Evolutionary conservation across 2,797 vertebrate species (phyloP), one percentile per base, ranked within the genome.

Genomic region (Karalla daura): DNA sequence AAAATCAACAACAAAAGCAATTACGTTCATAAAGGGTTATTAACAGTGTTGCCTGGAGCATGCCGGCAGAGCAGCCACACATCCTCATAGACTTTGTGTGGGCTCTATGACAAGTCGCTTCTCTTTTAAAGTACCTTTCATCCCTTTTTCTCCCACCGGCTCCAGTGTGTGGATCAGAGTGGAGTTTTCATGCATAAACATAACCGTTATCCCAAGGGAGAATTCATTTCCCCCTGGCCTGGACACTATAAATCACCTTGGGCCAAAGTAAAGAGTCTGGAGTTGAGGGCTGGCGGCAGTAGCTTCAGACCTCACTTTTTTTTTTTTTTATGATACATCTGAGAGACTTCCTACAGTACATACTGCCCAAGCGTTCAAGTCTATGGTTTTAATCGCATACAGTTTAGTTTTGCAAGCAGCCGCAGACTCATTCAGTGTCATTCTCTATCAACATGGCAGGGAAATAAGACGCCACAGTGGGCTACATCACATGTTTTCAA

Each of bases 211-310:
- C 80, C 74, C 69, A 58, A 43, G 52, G 72, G 75, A 72, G 49
- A 47, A 67, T 68, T 81, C 56, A 78, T 87, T 87, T 84, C 80
- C 74, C n/a, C 68, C 68, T 58, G 70, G 80, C 53, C 60, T 70
- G 85, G 80, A 85, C 85, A 74, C 77, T 67, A 72, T 74, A 70
- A 85, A 86, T 86, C 72, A 84, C 77, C 77, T 63, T 44, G 73
- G 64, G 85, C 87, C 89, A 90, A 89, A 88, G 76, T 78, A 91
- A 89, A 88, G 89, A 86, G 78, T 86, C 88, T 86, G 68, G 73
- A 80, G 52, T 20, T 41, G 62, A 53, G 47, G 43, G 61, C 75
- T 74, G 76, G 73, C 70, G 30, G 77, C 69, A 64, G 21, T 0
- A 53, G 50, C 50, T 58, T 28, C 25, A 52, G 46, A 65, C 70